Evolutionary conservation across 2,113 vertebrate species (phyloP), one percentile per base, ranked within the genome.

Genomic region (Penelope pileata): DNA sequence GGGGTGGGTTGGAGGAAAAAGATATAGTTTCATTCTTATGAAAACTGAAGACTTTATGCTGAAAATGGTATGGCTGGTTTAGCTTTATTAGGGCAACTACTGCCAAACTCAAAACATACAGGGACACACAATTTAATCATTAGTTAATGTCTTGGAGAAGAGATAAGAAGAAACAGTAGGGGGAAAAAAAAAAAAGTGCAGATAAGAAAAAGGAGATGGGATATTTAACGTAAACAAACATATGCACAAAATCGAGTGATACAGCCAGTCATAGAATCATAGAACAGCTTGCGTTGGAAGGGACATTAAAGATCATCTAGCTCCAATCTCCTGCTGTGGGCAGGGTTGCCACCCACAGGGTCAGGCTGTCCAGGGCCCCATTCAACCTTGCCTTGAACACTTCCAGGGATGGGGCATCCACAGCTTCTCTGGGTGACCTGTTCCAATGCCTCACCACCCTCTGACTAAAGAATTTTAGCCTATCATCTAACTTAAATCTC

Each of bases 181-280:
- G 86, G 15, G 40, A 78, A 87, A 91, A 75, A 87, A 91, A 72
- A 64, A 16, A 58, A 82, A n/a, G 17, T 38, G 23, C 40, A 51
- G 51, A 63, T 22, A 32, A 84, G 36, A 88, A 3, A 72, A 82
- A 62, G 51, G 69, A 95, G 53, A 72, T 4, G 34, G 54, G 22
- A 53, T 90, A 73, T 79, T 95, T 95, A 96, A 90, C 56, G 93
- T 43, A 94, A 91, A 94, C 45, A 96, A 96, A 84, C 78, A 67
- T 38, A 69, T n/a, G 86, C 23, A 30, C 23, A 87, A 74, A 85
- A 94, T 73, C 73, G 86, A 83, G 27, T 90, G 68, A 63, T 77
- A 78, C 0, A 10, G 26, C 29, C 90, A 56, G 10, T 32, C 30
- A 56, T 56, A 56, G 32, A 56, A 56, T 32, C 29, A 19, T 56